Base-by-base conservation (phyloP, 2,797 vertebrate genomes). In the Rhabdophis nuchalis region DNA sequence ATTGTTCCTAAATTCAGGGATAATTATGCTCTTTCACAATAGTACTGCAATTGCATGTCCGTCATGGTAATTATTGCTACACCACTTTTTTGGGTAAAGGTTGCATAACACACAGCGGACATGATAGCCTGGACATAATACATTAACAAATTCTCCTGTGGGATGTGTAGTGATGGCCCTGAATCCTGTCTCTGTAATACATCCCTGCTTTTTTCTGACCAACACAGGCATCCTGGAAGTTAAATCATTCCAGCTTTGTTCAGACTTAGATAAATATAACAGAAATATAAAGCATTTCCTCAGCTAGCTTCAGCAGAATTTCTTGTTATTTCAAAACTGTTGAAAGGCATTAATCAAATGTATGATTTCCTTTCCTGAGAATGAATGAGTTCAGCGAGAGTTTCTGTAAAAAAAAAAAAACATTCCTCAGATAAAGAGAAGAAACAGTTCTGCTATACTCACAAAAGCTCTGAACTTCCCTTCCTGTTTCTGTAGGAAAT, bases 341-440 rank as follows among this genome's bases (percentile, higher is more conserved):
- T 77, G 54, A 82, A 52, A 36, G 50, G 18, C 9, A 88, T 77
- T 32, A 50, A 77, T 88, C 77, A 77, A 88, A 91, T 20, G 46
- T 46, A 50, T 93, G 91, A 87, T 95, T 92, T 92, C 94, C 94
- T 95, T 91, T 93, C 89, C 86, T 93, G 93, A 93, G 92, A 95
- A 94, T 41, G 90, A 56, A 89, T 94, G 92, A 94, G 87, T 92
- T 93, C 91, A 94, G 93, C 9, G 61, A 41, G 86, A 93, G 92
- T 92, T 95, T 92, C 64, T 93, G 95, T 95, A 50, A 14, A n/a
- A 92, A 95, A 92, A 95, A 95, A 95, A 92, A 64, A 95, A 92
- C 91, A 96, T 68, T 16, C 46, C 92, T 57, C 13, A 18, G 61
- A 92, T 92, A 91, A 90, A 90, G 91, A 86, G 91, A 93, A 86